Percentiles rank a stretch among this genome's conserved stretches.
Conservation (phyloP, 2,888 invertebrate species). For the Cyaniris semiargus region DNA sequence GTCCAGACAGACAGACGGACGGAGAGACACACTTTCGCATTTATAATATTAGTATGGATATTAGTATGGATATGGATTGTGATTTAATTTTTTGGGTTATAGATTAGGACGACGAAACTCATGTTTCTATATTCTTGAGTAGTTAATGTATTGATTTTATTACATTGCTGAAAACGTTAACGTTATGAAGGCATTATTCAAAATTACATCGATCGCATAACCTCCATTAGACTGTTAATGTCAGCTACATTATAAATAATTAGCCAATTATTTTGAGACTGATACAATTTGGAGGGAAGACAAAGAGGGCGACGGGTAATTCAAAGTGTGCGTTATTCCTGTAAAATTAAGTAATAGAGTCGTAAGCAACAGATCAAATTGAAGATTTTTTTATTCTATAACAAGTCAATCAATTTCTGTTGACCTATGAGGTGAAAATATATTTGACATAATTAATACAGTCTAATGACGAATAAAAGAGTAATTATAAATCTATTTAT, state of each 20-base stretch:
- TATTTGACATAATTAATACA: not conserved
- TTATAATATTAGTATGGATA: no score
- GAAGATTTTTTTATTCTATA: not conserved
- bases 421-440: not conserved
- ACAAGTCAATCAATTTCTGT: not conserved
- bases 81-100: no score
- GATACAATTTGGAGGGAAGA: slow-evolving; percentile 8
- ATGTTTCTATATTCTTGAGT: no score
- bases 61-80: no score
- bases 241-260: slow-evolving; percentile 24
- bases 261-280: slow-evolving; percentile 10
- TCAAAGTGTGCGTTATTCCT: not conserved
- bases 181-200: slow-evolving; percentile 37
- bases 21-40: no score
- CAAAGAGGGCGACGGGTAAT: not conserved
- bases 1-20: no score
- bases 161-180: slow-evolving; percentile 32
- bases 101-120: no score
- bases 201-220: slow-evolving; percentile 13
- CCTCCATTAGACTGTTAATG: slow-evolving; percentile 12
- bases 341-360: not conserved
- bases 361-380: not conserved
- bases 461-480: not conserved
- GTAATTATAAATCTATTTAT: not conserved
- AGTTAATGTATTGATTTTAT: no score